Evolutionary conservation across 2,113 vertebrate genomes (phyloP).

Genomic region (Boleophthalmus pectinirostris): DNA sequence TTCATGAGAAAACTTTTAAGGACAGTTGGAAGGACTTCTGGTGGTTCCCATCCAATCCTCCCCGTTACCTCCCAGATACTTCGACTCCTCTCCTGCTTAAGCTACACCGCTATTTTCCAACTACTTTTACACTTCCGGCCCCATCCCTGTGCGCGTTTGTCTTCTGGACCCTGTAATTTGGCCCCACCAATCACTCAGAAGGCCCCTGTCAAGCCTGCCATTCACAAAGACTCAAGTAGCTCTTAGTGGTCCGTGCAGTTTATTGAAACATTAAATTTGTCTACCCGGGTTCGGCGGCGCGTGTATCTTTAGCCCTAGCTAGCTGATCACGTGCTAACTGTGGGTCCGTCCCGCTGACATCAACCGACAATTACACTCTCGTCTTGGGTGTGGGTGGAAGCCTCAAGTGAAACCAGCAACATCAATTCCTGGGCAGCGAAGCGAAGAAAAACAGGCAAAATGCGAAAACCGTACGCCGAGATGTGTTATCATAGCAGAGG

Average conservation of each 20-base stretch:
- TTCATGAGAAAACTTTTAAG: conserved; percentile 1
- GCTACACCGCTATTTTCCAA: conserved; percentile 54
- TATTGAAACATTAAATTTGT: conserved; percentile 83
- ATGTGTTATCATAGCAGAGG: conserved; percentile 57
- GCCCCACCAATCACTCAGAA: conserved; percentile 67
- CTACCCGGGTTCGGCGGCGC: conserved; percentile 68
- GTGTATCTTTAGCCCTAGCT: conserved; percentile 78
- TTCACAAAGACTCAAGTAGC: conserved; percentile 81
- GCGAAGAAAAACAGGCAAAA: conserved; percentile 65
- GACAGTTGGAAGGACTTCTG: conserved; percentile 7
- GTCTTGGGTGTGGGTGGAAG: conserved; percentile 76
- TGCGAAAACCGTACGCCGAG: conserved; percentile 56
- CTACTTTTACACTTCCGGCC: conserved; percentile 67
- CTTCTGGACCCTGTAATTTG: conserved; percentile 78
- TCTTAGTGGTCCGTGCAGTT: conserved; percentile 81
- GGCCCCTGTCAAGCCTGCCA: conserved; percentile 75
- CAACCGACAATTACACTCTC: conserved; percentile 78
- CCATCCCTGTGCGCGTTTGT: conserved; percentile 60
- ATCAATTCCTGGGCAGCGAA: conserved; percentile 61
- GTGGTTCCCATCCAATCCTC: conserved; percentile 17
- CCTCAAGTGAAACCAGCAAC: conserved; percentile 68
- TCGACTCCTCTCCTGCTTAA: conserved; percentile 13
- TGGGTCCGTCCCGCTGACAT: conserved; percentile 60
- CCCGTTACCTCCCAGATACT: conserved; percentile 43
- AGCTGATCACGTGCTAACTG: conserved; percentile 66